These are phyloP conservation scores for Megaceryle maxima DNA, from an alignment of 2,113 vertebrate species.

Conservation along the genomic window DNA sequence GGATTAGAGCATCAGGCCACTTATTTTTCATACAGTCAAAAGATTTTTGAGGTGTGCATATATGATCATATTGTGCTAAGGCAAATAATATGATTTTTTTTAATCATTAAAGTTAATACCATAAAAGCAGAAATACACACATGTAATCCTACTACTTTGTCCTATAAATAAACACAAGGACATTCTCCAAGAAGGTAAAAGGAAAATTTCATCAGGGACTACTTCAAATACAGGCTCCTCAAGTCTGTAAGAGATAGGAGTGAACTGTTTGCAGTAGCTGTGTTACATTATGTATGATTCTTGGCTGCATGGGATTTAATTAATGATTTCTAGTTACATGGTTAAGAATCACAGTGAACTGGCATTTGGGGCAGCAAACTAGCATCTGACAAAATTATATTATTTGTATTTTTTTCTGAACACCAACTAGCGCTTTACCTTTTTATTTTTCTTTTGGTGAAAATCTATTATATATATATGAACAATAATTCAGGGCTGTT, in stretches of 20 bases:
- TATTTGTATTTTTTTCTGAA: not conserved
- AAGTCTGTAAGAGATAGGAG: not conserved
- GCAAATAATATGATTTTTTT: not conserved
- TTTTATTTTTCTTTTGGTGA: not conserved
- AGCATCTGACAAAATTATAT: not conserved
- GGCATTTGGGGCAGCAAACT: not conserved
- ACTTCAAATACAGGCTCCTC: constrained; percentile 41
- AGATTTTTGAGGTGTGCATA: not conserved
- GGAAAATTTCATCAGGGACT: constrained; percentile 33
- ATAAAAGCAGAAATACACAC: not conserved
- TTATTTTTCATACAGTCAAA: not conserved
- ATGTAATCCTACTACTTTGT: constrained; percentile 5
- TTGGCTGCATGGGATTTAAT: constrained; percentile 23
- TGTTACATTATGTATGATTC: constrained; percentile 64
- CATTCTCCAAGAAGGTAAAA: constrained; percentile 22
- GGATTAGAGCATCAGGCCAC: not conserved
- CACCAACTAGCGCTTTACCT: too few species aligned
- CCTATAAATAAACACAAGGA: constrained; percentile 30
- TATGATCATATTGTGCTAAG: not conserved
- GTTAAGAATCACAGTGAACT: not conserved
- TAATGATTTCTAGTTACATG: constrained; percentile 15
- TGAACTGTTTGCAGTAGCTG: not conserved
- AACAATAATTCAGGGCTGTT: not conserved
- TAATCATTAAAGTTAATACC: not conserved
- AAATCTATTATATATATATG: not conserved